These are phyloP conservation scores for Edolisoma coerulescens DNA, from an alignment of 2,113 vertebrate species.

Conservation along the genomic window DNA sequence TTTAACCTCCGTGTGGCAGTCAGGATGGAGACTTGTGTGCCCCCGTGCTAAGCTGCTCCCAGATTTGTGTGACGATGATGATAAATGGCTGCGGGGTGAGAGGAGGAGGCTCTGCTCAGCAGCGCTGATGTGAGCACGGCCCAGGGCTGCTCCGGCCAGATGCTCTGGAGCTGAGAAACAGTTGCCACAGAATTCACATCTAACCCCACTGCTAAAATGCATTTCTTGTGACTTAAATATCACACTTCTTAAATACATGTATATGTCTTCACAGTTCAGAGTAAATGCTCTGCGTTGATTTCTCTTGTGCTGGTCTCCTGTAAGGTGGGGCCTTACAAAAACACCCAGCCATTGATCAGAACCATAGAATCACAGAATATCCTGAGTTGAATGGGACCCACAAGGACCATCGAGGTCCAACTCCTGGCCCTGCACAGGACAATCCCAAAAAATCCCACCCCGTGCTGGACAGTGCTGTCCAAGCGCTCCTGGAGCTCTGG, in stretches of 20 bases:
- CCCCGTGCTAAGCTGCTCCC: background rate
- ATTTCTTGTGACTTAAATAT: background rate
- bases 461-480: accelerated
- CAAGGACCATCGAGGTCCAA: accelerated
- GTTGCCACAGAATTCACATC: background rate
- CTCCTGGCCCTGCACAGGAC: background rate
- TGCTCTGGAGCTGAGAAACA: background rate
- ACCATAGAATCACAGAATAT: background rate
- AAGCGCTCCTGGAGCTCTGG: accelerated
- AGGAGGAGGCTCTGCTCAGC: background rate
- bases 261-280: background rate
- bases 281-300: background rate
- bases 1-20: background rate
- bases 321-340: background rate
- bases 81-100: background rate
- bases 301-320: background rate
- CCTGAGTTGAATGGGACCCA: background rate
- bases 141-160: background rate
- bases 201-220: background rate
- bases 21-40: background rate
- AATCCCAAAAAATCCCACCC: background rate
- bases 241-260: background rate
- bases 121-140: background rate
- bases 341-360: background rate
- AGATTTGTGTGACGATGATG: background rate